Evolutionary conservation across 1,140 invertebrate genomes (phyloP).

Genomic region (Micrasema longulum): DNA sequence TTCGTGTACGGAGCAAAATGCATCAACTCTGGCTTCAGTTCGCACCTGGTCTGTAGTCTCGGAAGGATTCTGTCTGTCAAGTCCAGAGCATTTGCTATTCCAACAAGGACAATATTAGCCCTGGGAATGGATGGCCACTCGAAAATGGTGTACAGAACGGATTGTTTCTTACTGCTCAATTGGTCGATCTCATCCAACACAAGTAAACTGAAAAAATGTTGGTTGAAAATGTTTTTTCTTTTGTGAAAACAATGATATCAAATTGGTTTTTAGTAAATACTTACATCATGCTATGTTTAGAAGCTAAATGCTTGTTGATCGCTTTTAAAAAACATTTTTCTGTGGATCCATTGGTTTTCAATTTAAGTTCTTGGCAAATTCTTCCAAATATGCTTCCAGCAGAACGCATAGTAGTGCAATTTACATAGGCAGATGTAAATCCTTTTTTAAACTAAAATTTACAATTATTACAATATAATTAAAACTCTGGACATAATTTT

Average conservation of each 20-base stretch:
- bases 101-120: constrained; percentile 86
- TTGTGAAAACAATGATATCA: no score
- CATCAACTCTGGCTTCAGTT: constrained; percentile 79
- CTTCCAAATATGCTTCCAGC: constrained; percentile 78
- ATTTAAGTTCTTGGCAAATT: constrained; percentile 75
- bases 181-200: constrained; percentile 98
- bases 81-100: constrained; percentile 96
- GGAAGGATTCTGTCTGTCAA: constrained; percentile 92
- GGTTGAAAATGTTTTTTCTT: constrained; percentile 41
- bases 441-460: constrained; percentile 67
- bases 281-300: constrained; percentile 76
- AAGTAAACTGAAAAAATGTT: constrained; percentile 78
- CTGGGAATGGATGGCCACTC: constrained; percentile 85
- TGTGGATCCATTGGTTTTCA: constrained; percentile 66
- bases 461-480: no score
- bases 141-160: constrained; percentile 92
- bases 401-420: constrained; percentile 85
- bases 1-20: constrained; percentile 95
- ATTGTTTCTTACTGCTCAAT: constrained; percentile 84
- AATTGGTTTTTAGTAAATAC: constrained; percentile 56
- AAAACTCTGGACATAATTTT: no score
- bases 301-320: constrained; percentile 76
- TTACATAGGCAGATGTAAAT: constrained; percentile 80
- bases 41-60: constrained; percentile 80
- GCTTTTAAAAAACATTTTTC: constrained; percentile 72